These are phyloP conservation scores for Adelphocoris suturalis DNA, from an alignment of 2,888 invertebrate species.

Conservation along the genomic window DNA sequence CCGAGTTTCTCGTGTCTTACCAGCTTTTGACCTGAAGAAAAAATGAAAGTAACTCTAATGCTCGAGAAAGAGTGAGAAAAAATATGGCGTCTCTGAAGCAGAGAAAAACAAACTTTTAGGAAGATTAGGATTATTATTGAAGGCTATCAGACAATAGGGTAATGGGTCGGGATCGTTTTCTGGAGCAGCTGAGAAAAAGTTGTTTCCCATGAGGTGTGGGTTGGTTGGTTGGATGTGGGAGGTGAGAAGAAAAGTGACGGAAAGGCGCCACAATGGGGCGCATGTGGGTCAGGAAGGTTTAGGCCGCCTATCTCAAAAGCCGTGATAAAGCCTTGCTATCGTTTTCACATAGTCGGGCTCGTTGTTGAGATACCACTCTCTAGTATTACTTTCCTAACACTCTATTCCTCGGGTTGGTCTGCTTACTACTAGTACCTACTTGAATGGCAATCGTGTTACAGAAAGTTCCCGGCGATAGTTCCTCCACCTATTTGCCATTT, in stretches of 20 bases:
- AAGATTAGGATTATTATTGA: conserved; percentile 16
- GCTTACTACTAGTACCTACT: no score
- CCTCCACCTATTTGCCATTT: no score
- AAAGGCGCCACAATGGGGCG: conserved; percentile 7
- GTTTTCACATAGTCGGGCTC: neutral
- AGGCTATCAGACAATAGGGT: conserved; percentile 25
- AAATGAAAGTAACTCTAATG: conserved; percentile 17
- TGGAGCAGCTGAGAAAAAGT: neutral
- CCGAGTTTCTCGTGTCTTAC: neutral
- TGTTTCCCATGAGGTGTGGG: conserved; percentile 14
- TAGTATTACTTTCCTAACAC: no score
- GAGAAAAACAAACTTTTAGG: neutral
- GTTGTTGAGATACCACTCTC: no score
- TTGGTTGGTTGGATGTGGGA: neutral
- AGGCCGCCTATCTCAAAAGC: neutral
- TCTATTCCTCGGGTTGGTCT: no score
- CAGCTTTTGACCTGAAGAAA: conserved; percentile 12
- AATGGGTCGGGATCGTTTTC: conserved; percentile 22
- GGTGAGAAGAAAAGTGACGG: conserved; percentile 11
- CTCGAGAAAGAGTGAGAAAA: conserved; percentile 9
- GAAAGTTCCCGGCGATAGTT: no score
- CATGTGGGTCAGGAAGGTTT: conserved; percentile 21
- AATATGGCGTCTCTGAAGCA: neutral
- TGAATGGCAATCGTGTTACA: no score
- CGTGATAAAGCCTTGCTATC: neutral